Evolutionary conservation across 2,113 vertebrate genomes (phyloP).

Genomic region (Silurus glanis): DNA sequence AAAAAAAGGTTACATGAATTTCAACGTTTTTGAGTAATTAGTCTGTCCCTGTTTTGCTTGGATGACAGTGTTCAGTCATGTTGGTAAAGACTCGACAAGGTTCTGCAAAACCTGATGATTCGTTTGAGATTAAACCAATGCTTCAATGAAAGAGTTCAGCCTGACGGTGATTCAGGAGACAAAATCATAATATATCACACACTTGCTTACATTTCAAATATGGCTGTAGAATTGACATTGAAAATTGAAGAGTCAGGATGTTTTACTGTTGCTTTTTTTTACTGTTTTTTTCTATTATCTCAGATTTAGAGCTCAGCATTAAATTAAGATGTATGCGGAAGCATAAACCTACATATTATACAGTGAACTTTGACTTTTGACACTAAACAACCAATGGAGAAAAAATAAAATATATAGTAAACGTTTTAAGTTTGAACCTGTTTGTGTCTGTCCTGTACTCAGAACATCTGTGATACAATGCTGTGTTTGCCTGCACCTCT

Average conservation of each 20-base stretch:
- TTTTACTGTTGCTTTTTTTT: background rate
- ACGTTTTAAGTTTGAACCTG: background rate
- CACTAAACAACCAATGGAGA: background rate
- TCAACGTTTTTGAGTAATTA: background rate
- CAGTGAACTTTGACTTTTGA: background rate
- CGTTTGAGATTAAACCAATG: background rate
- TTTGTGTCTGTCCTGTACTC: background rate
- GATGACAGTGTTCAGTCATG: background rate
- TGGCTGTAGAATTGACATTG: too few species aligned
- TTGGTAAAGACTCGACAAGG: too few species aligned
- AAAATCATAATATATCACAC: too few species aligned
- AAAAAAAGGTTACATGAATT: background rate
- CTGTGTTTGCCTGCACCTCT: constrained; percentile 64
- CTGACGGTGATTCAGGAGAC: background rate
- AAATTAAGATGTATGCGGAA: background rate
- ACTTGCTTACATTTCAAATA: too few species aligned
- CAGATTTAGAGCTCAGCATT: background rate
- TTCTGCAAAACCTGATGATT: background rate
- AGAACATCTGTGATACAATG: constrained; percentile 28
- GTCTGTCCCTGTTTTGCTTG: background rate
- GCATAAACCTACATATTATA: background rate
- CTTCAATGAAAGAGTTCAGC: background rate
- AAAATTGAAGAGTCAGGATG: background rate
- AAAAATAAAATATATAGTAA: background rate
- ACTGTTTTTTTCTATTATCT: too few species aligned